Evolutionary conservation across 1,140 invertebrate species (phyloP), one percentile per base, ranked within the genome.

Genomic region (Cydia amplana): DNA sequence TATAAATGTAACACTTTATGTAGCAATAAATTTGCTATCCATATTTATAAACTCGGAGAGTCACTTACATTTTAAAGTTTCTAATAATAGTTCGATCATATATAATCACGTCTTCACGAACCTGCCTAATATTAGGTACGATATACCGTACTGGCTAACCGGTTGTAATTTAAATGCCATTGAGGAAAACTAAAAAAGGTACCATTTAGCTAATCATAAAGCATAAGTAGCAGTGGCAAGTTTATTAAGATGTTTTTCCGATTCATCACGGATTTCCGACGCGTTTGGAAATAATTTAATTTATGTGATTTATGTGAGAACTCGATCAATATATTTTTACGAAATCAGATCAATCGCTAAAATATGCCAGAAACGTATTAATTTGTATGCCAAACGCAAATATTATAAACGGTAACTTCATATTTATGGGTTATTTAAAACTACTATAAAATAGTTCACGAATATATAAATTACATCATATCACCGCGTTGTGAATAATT

Each of bases 231-330:
- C 49, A 23, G 20, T 23, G 9, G 7, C 7, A 20, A 20, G 23
- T 23, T n/a, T 51, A 51, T n/a, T 18, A 14, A 51, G n/a, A 51
- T 23, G 20, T 12, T 60, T 60, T 9, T 60, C 2, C 10, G 55
- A 23, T 60, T 23, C 55, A 2, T 60, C 23, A 60, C 55, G 18
- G 20, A 23, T 12, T 20, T 60, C 20, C 55, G 55, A 60, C 18
- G 23, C 12, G 18, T 23, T 60, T 60, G 1, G 9, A 60, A 60
- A 60, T 9, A 23, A 20, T 23, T 60, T 20, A n/a, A n/a, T n/a
- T n/a, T n/a, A n/a, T n/a, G n/a, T 60, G 23, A 60, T 60, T 23
- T 18, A 60, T 60, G 55, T 60, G 55, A 60, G 55, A 60, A 60
- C 55, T 23, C 20, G n/a, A 55, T 55, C 7, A 60, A 12, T 23